phyloP scores from a whole-genome alignment of 2,797 vertebrate genomes.

The Leptodactylus fallax region DNA sequence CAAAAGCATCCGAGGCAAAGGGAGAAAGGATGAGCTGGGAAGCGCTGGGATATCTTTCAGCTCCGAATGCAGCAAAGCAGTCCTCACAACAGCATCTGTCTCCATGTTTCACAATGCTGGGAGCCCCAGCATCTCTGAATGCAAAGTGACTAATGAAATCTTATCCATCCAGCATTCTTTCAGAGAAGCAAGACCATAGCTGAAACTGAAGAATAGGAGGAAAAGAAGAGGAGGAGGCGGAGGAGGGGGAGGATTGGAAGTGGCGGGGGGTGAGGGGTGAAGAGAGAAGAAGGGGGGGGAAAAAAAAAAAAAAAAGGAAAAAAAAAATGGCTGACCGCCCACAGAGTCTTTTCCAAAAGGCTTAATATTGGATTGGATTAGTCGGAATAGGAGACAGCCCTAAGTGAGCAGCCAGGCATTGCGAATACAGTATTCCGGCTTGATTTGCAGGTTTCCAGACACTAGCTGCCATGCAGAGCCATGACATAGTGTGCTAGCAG shows the following conservation, averaged over 20 bases:
- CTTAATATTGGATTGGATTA: slow-evolving; percentile 88
- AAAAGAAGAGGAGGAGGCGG: slow-evolving; percentile 65
- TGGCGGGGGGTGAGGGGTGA: slow-evolving; percentile 67
- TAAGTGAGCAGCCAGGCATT: slow-evolving; percentile 79
- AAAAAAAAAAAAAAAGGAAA: slow-evolving; percentile 69
- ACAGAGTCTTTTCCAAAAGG: slow-evolving; percentile 83
- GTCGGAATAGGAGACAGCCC: slow-evolving; percentile 80
- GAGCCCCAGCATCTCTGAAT: slow-evolving; percentile 75
- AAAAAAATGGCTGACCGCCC: slow-evolving; percentile 99
- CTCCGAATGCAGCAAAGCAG: slow-evolving; percentile 77
- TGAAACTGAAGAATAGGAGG: slow-evolving; percentile 69
- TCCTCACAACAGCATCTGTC: slow-evolving; percentile 73
- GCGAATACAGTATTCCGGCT: slow-evolving; percentile 84
- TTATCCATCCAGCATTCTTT: slow-evolving; percentile 74
- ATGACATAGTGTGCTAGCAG: slow-evolving; percentile 59
- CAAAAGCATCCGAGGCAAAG: slow-evolving; percentile 36
- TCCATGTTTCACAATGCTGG: slow-evolving; percentile 76
- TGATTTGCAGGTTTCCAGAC: slow-evolving; percentile 73
- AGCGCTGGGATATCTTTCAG: slow-evolving; percentile 74
- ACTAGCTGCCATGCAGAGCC: background rate
- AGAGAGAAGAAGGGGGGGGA: slow-evolving; percentile 54
- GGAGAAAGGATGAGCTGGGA: slow-evolving; percentile 72
- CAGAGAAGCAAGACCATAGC: slow-evolving; percentile 75
- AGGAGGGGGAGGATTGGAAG: slow-evolving; percentile 64
- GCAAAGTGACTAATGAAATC: slow-evolving; percentile 71